These are phyloP conservation scores for Hypotaenidia philippensis DNA, from an alignment of 2,797 vertebrate genomes.

Conservation along the genomic window DNA sequence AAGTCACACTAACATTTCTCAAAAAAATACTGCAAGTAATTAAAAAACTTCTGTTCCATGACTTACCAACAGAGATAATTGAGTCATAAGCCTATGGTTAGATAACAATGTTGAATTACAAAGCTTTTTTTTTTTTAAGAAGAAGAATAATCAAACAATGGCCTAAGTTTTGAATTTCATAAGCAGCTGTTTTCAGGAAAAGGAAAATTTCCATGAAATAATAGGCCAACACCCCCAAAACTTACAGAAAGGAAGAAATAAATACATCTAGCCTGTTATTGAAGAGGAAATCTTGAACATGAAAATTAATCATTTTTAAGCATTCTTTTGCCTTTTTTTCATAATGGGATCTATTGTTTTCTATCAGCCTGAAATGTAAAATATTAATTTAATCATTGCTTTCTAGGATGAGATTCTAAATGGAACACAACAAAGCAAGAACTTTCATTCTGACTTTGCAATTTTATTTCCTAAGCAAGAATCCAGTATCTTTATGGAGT, in stretches of 20 bases:
- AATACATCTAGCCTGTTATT: conserved; percentile 17
- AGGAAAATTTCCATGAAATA: conserved; percentile 23
- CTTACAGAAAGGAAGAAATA: conserved; percentile 1
- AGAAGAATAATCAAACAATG: neutral
- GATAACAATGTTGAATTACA: conserved; percentile 47
- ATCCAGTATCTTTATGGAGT: neutral
- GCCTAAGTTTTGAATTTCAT: conserved; percentile 22
- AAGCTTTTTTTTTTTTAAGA: neutral
- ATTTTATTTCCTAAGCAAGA: neutral
- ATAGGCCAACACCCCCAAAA: neutral
- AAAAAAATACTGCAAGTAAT: conserved; percentile 39
- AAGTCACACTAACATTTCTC: conserved; percentile 11
- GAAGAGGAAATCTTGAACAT: neutral
- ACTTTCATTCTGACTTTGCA: neutral
- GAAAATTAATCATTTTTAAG: conserved; percentile 25
- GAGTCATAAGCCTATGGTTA: conserved; percentile 51
- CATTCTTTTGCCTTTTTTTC: neutral
- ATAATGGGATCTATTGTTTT: neutral
- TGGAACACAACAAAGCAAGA: neutral
- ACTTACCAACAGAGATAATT: conserved; percentile 57
- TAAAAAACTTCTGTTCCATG: conserved; percentile 43
- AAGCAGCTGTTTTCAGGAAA: neutral
- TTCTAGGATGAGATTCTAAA: neutral
- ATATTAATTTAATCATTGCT: neutral
- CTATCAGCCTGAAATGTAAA: neutral